Conservation (phyloP, 2,113 vertebrate genomes). For the Archilochus colubris region DNA sequence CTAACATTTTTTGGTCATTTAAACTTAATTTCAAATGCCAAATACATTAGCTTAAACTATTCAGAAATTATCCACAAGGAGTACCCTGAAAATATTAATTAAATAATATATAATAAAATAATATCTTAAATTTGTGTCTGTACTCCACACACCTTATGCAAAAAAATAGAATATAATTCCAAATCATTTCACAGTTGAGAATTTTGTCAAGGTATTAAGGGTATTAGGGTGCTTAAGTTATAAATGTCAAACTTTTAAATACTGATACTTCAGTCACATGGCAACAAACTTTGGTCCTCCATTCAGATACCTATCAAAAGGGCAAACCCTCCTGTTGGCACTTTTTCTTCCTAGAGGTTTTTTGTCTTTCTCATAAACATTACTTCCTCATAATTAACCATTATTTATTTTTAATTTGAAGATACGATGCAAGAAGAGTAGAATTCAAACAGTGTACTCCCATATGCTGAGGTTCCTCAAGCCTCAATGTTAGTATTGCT, state of each 20-base stretch:
- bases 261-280: not conserved
- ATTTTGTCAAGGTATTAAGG: not conserved
- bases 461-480: not conserved
- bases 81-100: not conserved
- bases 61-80: not conserved
- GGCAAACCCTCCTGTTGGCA: not conserved
- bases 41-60: not conserved
- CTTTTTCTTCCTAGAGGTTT: not conserved
- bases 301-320: not conserved
- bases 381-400: not conserved
- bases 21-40: not conserved
- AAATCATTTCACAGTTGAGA: not conserved
- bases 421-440: not conserved
- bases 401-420: not conserved
- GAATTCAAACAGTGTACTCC: not conserved
- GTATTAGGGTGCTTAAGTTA: not conserved
- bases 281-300: not conserved
- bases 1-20: not conserved
- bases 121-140: not conserved
- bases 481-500: not conserved
- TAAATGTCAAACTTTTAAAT: not conserved
- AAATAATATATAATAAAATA: not conserved
- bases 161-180: not conserved
- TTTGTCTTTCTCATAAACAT: not conserved
- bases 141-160: not conserved